Base-by-base conservation (phyloP, 2,113 vertebrate genomes). In the Excalfactoria chinensis region DNA sequence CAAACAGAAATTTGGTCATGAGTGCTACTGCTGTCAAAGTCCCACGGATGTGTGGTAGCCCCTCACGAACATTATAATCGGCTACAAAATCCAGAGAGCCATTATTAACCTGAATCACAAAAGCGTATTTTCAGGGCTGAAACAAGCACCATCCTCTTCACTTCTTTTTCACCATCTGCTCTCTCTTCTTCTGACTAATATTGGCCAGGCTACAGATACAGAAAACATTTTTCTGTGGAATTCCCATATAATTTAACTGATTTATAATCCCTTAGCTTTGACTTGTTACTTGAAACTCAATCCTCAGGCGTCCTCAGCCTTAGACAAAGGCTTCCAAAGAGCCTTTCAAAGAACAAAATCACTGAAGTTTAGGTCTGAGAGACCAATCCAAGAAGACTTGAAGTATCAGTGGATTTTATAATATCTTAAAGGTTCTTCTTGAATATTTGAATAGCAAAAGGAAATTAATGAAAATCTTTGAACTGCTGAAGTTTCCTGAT, bases 261-360 rank as follows among this genome's bases (percentile, higher is more conserved):
- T 53, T 35, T 11, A 34, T 55, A 59, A 81, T 71, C 86, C 32
- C 73, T 76, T 75, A 17, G 4, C 11, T 84, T 51, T 46, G 14
- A 71, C 25, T n/a, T 74, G 59, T 71, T 16, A 60, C 0, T 2
- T 1, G 69, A 15, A 87, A 73, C 28, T 87, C 67, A 71, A 51
- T 25, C 16, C 32, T 83, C 55, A 43, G 3, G 21, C 59, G 37
- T n/a, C 48, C 68, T 13, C 62, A 90, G 13, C 11, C n/a, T 86
- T 81, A 67, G 48, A 35, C 8, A 84, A 59, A 93, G 41, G 8
- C 26, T 64, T 84, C 84, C 26, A 74, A 85, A 91, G 21, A 67
- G 11, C 8, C 41, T 73, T 23, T 28, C 51, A 53, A 53, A 41
- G 56, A 85, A 51, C 5, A 80, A 79, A 78, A 41, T 28, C 73